phyloP scores from a whole-genome alignment of 1,140 invertebrate genomes.

The Ceratina calcarata region DNA sequence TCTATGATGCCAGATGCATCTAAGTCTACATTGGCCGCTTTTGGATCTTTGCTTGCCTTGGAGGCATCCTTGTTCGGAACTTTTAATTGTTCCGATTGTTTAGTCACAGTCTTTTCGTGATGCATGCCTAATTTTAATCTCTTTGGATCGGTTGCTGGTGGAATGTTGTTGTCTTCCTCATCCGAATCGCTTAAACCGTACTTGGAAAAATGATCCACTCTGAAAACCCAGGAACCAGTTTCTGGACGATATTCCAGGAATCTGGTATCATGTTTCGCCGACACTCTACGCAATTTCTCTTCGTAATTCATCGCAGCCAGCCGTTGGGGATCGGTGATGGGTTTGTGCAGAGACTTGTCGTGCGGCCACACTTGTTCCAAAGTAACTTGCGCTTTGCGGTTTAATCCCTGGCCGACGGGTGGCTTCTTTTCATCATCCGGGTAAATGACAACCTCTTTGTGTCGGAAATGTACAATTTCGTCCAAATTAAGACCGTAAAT shows the following conservation, averaged over 20 bases:
- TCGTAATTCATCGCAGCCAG: conserved; percentile 92
- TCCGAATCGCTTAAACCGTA: conserved; percentile 96
- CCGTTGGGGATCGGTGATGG: conserved; percentile 90
- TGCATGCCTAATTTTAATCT: conserved; percentile 65
- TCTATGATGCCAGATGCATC: background rate
- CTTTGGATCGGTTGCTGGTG: conserved; percentile 68
- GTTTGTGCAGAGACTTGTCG: conserved; percentile 90
- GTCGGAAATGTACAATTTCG: conserved; percentile 89
- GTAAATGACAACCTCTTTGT: conserved; percentile 89
- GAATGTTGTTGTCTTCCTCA: conserved; percentile 86
- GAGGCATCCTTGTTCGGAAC: conserved; percentile 8
- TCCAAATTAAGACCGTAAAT: conserved; percentile 95
- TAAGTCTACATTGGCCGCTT: background rate
- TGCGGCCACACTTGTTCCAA: conserved; percentile 96
- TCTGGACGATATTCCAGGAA: conserved; percentile 97
- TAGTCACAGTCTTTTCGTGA: conserved; percentile 5
- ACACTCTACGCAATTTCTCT: conserved; percentile 90
- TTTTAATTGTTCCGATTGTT: conserved; percentile 12
- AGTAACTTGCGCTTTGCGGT: conserved; percentile 95
- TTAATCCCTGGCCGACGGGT: conserved; percentile 91
- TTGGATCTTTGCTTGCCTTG: background rate
- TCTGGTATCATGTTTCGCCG: conserved; percentile 91
- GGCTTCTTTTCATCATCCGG: conserved; percentile 85
- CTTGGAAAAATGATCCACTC: conserved; percentile 97
- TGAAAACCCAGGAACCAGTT: conserved; percentile 97